Percentiles rank a stretch among this genome's conserved stretches.
These are phyloP conservation scores for Tinea pellionella DNA, from an alignment of 2,888 invertebrate genomes.

Conservation along the genomic window DNA sequence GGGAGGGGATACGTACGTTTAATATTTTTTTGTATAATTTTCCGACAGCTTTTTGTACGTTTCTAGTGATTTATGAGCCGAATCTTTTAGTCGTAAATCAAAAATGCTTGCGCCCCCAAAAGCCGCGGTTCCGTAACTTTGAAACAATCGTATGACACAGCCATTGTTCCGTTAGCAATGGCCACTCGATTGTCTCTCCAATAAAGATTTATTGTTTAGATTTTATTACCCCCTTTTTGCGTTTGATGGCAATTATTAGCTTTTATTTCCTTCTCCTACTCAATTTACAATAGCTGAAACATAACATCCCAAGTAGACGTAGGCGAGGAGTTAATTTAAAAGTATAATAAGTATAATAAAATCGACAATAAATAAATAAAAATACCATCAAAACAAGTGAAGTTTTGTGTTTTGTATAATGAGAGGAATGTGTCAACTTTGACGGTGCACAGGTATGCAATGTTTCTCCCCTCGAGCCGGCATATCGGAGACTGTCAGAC, in stretches of 20 bases:
- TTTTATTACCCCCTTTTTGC: conserved; percentile 4
- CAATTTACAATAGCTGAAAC: too few relatives aligned
- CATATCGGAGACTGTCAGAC: too few relatives aligned
- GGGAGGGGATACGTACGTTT: conserved; percentile 23
- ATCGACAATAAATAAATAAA: too few relatives aligned
- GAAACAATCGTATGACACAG: conserved; percentile 29
- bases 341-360: too few relatives aligned
- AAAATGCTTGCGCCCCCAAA: conserved; percentile 23
- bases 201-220: conserved; percentile 11
- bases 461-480: too few relatives aligned
- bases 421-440: too few relatives aligned
- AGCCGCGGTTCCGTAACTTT: conserved; percentile 23
- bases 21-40: conserved; percentile 35
- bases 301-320: too few relatives aligned
- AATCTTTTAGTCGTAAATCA: conserved; percentile 62
- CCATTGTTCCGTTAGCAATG: conserved; percentile 7
- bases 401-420: too few relatives aligned
- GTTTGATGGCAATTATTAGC: not conserved
- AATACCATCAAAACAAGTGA: too few relatives aligned
- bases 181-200: conserved; percentile 15
- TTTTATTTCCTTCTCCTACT: not conserved
- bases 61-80: conserved; percentile 51
- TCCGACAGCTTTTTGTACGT: conserved; percentile 28
- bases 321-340: too few relatives aligned
- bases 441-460: too few relatives aligned